Evolutionary conservation across 1,140 invertebrate species (phyloP).

Genomic region (Pseudomyrmex pallidus): DNA sequence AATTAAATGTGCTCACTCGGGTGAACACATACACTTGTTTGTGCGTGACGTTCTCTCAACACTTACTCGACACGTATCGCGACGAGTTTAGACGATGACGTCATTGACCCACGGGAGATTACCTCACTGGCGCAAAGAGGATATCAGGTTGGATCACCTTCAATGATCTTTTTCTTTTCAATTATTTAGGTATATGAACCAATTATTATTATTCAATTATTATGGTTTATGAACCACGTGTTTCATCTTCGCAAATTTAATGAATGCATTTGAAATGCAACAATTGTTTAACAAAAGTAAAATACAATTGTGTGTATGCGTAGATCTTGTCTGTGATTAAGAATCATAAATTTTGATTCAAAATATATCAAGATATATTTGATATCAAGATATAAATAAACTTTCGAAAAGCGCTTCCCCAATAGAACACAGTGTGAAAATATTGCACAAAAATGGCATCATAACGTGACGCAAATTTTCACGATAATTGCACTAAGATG

Average conservation of each 20-base stretch:
- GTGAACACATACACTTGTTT: constrained; percentile 24
- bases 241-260: background rate
- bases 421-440: too few species aligned
- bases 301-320: background rate
- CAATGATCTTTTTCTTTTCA: constrained; percentile 38
- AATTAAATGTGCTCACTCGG: constrained; percentile 22
- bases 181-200: background rate
- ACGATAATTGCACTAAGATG: too few species aligned
- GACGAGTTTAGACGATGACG: constrained; percentile 77
- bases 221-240: background rate
- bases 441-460: too few species aligned
- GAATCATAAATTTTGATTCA: too few species aligned
- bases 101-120: constrained; percentile 75
- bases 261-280: background rate
- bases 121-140: constrained; percentile 60
- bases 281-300: background rate
- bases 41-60: constrained; percentile 51
- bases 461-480: too few species aligned
- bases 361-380: background rate
- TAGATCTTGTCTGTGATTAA: too few species aligned
- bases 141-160: constrained; percentile 47
- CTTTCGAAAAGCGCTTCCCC: too few species aligned
- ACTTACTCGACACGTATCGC: constrained; percentile 43
- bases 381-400: background rate
- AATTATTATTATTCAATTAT: too few species aligned